Evolutionary conservation across 2,113 vertebrate genomes (phyloP), one percentile per base, ranked within the genome.

Genomic region (Pelusios castaneus): DNA sequence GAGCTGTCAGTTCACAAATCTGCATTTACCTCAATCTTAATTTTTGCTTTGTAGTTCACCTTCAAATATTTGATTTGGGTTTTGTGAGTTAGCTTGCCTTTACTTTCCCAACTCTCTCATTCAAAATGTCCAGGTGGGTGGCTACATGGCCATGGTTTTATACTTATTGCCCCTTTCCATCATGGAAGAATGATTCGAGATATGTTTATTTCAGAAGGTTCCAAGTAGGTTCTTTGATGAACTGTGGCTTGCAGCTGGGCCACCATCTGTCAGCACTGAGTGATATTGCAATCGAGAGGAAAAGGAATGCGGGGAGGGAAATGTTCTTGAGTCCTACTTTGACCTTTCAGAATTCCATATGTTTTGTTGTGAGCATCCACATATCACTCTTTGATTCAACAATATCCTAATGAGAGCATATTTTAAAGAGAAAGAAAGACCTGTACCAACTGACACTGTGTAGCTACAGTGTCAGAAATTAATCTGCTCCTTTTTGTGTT

Each of bases 151-250:
- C 31, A 67, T 14, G 11, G 21, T 75, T 75, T 75, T 60, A 85
- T 84, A 43, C 77, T 92, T n/a, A 63, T 21, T 81, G 90, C 90
- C 94, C 5, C 21, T 83, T 5, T 21, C 87, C 49, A 38, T 76
- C 0, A 16, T 76, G 73, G 52, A 70, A 93, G 93, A 91, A 60
- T 21, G 5, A 77, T 80, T 49, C 45, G 78, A 75, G 87, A 83
- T 49, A 7, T 51, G 75, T 7, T 93, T 25, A 85, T 89, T 90
- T 94, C 1, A 90, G 60, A 93, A 94, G 85, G 88, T 45, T 54
- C 54, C 7, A 1, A 22, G 24, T 55, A 84, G 19, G n/a, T 67
- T 19, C 29, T 67, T 24, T 73, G 76, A 73, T 0, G 13, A 29
- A n/a, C n/a, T n/a, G 54, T 43, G 78, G 55, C 29, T 92, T 95